A percentile compares a stretch with the other conserved stretches of the same genome.
These are phyloP conservation scores for Dufourea novaeangliae DNA, from an alignment of 1,140 invertebrate genomes.

Conservation along the genomic window DNA sequence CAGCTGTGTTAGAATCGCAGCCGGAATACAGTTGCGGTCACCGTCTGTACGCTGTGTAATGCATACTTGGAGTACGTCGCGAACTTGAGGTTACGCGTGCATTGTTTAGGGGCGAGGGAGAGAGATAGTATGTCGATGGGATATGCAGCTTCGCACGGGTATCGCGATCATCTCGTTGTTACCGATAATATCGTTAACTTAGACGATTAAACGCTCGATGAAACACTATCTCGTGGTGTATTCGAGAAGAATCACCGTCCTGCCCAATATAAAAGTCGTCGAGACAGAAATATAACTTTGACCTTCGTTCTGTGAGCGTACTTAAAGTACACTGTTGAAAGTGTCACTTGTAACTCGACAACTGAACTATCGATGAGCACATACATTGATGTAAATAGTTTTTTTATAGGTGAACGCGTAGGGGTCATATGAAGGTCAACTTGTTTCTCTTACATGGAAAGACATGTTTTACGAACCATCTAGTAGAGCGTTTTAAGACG, in stretches of 20 bases:
- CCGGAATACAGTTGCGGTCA: slow-evolving; percentile 14
- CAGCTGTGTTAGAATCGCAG: not conserved
- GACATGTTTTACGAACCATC: too few species aligned
- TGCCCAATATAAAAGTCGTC: too few species aligned
- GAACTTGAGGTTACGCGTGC: slow-evolving; percentile 23
- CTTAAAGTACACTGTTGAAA: too few species aligned
- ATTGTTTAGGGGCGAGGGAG: slow-evolving; percentile 17
- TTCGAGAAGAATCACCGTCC: not conserved
- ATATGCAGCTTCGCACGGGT: slow-evolving; percentile 4
- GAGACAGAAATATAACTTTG: not conserved
- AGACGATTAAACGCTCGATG: not conserved
- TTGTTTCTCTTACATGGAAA: too few species aligned
- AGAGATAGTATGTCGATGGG: not conserved
- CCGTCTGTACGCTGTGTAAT: slow-evolving; percentile 20
- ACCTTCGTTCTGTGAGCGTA: too few species aligned
- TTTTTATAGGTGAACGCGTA: too few species aligned
- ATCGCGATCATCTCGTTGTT: not conserved
- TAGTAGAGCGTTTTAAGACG: too few species aligned
- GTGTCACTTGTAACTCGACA: too few species aligned
- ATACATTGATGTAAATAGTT: too few species aligned
- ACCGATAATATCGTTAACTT: not conserved
- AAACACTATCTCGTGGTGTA: not conserved
- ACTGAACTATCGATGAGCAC: too few species aligned
- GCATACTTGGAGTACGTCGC: slow-evolving; percentile 16
- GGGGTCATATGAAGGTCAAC: too few species aligned